Percentiles rank a stretch among this genome's conserved stretches.
Evolutionary conservation across 2,888 invertebrate species (phyloP).

Genomic region (Synanthedon vespiformis): DNA sequence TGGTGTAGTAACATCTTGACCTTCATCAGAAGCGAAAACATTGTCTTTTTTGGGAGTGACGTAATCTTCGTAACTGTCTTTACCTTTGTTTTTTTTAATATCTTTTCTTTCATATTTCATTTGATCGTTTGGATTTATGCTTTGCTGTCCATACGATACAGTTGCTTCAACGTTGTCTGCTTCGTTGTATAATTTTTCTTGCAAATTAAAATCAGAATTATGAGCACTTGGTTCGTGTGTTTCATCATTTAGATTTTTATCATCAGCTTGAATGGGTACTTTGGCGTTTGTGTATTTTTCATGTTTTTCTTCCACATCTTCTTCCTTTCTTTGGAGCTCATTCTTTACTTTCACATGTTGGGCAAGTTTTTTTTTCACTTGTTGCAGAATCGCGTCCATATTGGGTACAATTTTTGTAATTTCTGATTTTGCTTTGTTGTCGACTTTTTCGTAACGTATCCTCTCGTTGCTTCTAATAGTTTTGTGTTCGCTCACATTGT

Average conservation of each 20-base stretch:
- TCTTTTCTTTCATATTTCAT: background rate
- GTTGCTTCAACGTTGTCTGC: background rate
- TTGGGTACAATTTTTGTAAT: background rate
- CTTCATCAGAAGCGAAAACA: conserved; percentile 13
- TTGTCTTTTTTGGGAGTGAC: conserved; percentile 23
- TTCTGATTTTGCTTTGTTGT: background rate
- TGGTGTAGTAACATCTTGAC: background rate
- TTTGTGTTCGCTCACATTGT: background rate
- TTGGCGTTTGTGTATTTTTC: background rate
- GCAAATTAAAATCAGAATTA: background rate
- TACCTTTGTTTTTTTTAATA: background rate
- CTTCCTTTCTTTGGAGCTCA: background rate
- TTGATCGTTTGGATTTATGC: background rate
- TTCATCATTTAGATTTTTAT: background rate
- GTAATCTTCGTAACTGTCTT: conserved; percentile 45
- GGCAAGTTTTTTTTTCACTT: background rate
- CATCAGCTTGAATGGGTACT: background rate
- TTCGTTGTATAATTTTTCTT: background rate
- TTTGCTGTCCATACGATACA: background rate
- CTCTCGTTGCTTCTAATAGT: background rate
- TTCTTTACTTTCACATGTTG: background rate
- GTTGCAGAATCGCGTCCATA: background rate
- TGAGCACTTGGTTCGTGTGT: background rate
- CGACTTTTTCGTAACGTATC: background rate
- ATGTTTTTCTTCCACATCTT: background rate